Conservation (phyloP, 2,888 invertebrate genomes). For the Darwinula stevensoni region DNA sequence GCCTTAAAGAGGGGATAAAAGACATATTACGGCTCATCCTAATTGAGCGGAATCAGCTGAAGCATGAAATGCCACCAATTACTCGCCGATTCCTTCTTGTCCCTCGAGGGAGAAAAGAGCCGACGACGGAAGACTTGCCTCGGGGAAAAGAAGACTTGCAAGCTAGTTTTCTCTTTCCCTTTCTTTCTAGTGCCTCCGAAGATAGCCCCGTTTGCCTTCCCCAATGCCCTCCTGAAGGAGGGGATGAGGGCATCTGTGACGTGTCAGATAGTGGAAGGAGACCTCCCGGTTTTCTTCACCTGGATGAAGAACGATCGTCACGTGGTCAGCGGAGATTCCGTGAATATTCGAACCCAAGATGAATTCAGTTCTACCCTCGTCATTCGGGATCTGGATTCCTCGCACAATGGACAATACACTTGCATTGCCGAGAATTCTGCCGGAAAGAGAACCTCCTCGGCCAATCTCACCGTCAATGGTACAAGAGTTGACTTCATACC, state of each 20-base stretch:
- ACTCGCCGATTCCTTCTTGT: too few relatives aligned
- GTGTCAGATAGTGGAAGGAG: neutral
- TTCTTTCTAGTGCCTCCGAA: slow-evolving; percentile 1
- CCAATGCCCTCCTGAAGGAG: neutral
- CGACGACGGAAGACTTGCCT: too few relatives aligned
- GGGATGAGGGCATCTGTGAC: neutral
- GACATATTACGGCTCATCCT: too few relatives aligned
- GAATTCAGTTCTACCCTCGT: slow-evolving; percentile 1
- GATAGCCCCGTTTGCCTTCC: neutral
- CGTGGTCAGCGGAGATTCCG: neutral
- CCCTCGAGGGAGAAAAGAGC: too few relatives aligned
- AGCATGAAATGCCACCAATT: too few relatives aligned
- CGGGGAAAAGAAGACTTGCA: too few relatives aligned
- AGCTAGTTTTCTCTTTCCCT: too few relatives aligned
- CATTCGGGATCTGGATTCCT: neutral
- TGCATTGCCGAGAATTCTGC: neutral
- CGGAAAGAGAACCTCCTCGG: neutral
- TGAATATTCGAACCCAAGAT: neutral
- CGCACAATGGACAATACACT: neutral
- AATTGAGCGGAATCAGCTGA: too few relatives aligned
- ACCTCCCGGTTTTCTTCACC: neutral
- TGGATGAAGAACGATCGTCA: neutral
- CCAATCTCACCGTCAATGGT: slow-evolving; percentile 1
- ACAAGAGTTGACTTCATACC: too few relatives aligned
- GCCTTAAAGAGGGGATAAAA: too few relatives aligned